These are phyloP conservation scores for Morelia viridis DNA, from an alignment of 2,797 vertebrate genomes.

Conservation along the genomic window DNA sequence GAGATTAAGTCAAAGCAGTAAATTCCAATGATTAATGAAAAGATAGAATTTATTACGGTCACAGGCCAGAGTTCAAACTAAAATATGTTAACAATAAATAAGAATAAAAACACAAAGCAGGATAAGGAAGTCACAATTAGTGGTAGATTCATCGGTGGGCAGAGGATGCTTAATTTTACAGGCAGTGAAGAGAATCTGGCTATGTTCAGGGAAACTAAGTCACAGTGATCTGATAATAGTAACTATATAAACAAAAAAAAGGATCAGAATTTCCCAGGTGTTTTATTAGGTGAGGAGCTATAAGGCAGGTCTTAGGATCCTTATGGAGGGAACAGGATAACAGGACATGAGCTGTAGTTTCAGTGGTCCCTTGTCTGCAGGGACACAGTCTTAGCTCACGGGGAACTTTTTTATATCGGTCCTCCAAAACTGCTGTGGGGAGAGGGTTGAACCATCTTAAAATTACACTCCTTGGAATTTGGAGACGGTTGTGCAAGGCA, in stretches of 20 bases:
- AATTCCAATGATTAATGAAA: not conserved
- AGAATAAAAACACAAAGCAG: not conserved
- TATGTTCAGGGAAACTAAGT: not conserved
- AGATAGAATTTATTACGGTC: not conserved
- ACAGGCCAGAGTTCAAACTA: not conserved
- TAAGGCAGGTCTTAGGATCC: not conserved
- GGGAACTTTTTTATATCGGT: not conserved
- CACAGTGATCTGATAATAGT: not conserved
- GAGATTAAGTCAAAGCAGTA: not conserved
- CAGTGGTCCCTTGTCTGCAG: not conserved
- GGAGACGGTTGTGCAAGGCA: not conserved
- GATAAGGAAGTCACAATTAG: not conserved
- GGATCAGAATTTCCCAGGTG: not conserved
- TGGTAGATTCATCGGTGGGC: not conserved
- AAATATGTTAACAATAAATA: not conserved
- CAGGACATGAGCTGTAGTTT: not conserved
- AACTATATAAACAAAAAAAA: not conserved
- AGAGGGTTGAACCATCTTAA: not conserved
- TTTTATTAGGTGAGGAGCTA: not conserved
- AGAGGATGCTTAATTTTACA: not conserved
- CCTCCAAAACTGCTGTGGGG: not conserved
- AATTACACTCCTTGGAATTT: not conserved
- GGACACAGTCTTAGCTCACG: not conserved
- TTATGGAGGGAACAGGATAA: not conserved
- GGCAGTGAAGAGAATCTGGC: not conserved